Conservation (phyloP, 2,113 vertebrate species). For the Odobenus rosmarus region DNA sequence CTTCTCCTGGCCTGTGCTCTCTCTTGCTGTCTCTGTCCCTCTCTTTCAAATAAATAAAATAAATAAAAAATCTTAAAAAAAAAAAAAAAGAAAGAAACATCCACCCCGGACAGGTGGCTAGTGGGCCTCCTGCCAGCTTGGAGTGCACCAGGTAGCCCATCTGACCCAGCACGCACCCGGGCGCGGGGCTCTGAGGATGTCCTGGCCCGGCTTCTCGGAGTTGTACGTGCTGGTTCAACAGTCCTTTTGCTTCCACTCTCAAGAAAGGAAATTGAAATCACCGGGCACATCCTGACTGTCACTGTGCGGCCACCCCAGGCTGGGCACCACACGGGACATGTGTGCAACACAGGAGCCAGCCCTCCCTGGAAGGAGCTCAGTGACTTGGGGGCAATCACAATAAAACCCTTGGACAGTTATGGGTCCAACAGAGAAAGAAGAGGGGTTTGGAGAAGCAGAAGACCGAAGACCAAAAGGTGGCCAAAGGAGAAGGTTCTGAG, state of each 20-base stretch:
- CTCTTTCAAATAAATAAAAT: no score
- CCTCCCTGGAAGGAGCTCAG: rapidly evolving
- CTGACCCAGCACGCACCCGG: no score
- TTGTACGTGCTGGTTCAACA: rapidly evolving
- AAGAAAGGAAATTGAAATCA: rapidly evolving
- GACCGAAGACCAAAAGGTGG: rapidly evolving
- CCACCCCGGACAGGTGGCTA: rapidly evolving
- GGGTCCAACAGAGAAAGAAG: rapidly evolving
- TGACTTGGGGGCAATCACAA: rapidly evolving
- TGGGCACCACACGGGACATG: rapidly evolving
- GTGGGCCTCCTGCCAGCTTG: background rate
- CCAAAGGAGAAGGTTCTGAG: rapidly evolving
- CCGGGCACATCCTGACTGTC: rapidly evolving
- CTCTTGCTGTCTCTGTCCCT: no score
- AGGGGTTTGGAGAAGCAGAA: background rate
- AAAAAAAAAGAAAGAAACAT: no score
- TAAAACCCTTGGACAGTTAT: background rate
- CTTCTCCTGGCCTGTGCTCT: no score
- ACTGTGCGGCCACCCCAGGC: rapidly evolving
- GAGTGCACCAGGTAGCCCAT: background rate
- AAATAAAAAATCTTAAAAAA: no score
- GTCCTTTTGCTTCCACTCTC: background rate
- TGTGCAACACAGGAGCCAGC: rapidly evolving
- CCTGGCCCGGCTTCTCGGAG: background rate
- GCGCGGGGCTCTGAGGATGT: background rate